These are phyloP conservation scores for Eueremaeus valkanovi DNA, from an alignment of 2,888 invertebrate genomes.

Conservation along the genomic window DNA sequence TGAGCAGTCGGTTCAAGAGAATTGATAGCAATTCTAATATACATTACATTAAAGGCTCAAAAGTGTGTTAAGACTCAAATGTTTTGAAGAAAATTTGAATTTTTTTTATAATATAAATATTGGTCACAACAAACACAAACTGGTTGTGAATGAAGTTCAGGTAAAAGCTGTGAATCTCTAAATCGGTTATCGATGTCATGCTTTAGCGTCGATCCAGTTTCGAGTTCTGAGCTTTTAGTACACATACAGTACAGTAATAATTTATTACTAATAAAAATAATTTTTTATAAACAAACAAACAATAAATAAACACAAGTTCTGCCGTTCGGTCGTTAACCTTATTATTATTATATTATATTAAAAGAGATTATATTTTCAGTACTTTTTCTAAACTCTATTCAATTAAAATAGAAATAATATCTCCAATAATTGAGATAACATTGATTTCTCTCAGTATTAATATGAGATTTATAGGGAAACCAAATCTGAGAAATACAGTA, in stretches of 20 bases:
- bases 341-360: not conserved
- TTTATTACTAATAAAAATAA: no score
- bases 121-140: slow-evolving; percentile 7
- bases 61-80: not conserved
- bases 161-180: not conserved
- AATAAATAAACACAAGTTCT: slow-evolving; percentile 33
- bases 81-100: not conserved
- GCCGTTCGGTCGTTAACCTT: slow-evolving; percentile 22
- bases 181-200: not conserved
- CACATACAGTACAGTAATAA: no score
- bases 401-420: no score
- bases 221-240: not conserved
- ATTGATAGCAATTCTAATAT: no score
- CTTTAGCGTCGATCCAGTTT: not conserved
- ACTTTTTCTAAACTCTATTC: no score
- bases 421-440: no score
- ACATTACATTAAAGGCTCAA: not conserved
- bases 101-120: slow-evolving; percentile 1
- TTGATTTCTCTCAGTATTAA: no score
- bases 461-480: no score
- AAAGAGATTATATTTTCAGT: not conserved
- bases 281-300: slow-evolving; percentile 11
- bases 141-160: not conserved
- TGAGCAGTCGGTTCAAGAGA: no score
- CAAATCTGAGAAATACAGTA: no score